Evolutionary conservation across 2,113 vertebrate species (phyloP).

Genomic region (Hippopotamus amphibius): DNA sequence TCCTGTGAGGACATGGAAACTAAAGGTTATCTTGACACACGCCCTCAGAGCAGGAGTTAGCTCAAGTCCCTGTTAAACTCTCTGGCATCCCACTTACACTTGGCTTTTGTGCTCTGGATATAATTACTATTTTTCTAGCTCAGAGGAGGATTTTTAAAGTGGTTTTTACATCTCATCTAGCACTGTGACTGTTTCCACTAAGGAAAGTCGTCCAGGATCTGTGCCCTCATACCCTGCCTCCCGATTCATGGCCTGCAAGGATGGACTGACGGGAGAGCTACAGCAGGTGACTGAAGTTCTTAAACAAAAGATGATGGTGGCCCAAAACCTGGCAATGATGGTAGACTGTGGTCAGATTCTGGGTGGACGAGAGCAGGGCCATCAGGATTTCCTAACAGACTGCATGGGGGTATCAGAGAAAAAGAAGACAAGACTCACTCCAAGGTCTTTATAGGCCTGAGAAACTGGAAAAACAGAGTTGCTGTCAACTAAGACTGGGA

Average conservation of each 20-base stretch:
- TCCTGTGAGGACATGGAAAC: not conserved
- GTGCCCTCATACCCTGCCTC: not conserved
- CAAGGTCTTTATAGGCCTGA: not conserved
- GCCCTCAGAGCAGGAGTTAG: not conserved
- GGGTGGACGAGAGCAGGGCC: not conserved
- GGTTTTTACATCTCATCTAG: not conserved
- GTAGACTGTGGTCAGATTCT: not conserved
- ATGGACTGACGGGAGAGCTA: not conserved
- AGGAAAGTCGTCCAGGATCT: not conserved
- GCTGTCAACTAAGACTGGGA: not conserved
- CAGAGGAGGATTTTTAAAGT: not conserved
- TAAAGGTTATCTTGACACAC: conserved; percentile 12
- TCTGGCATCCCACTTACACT: not conserved
- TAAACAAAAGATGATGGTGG: not conserved
- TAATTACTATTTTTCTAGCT: not conserved
- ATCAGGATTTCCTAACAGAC: not conserved
- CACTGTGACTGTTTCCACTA: not conserved
- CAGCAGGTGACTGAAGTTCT: not conserved
- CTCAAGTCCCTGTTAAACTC: not conserved
- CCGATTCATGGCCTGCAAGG: not conserved
- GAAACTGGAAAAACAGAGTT: not conserved
- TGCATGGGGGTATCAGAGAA: not conserved
- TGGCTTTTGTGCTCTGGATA: not conserved
- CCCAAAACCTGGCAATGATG: not conserved
- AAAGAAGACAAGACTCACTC: not conserved